Conservation (phyloP, 2,797 vertebrate species). For the Sarcophilus harrisii region DNA sequence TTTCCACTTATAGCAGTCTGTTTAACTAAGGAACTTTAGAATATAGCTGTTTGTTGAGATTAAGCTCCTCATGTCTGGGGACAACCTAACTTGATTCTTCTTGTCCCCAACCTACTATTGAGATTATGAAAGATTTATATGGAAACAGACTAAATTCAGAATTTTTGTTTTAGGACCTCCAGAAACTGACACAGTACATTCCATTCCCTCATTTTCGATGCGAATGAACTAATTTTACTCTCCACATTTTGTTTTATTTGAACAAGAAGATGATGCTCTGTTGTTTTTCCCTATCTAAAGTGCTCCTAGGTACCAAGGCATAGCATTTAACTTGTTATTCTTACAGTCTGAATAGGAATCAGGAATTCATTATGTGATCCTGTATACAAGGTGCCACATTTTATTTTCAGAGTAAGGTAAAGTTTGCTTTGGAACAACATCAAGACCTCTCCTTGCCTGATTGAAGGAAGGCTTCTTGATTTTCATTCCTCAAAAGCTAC, state of each 20-base stretch:
- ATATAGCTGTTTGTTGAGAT: slow-evolving; percentile 11
- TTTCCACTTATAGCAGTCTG: slow-evolving; percentile 25
- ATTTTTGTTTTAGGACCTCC: slow-evolving; percentile 41
- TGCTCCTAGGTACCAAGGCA: not conserved
- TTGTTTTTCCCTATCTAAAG: slow-evolving; percentile 38
- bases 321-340: not conserved
- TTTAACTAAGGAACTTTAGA: not conserved
- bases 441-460: not conserved
- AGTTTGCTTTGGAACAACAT: not conserved
- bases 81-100: slow-evolving; percentile 11
- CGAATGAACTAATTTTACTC: slow-evolving; percentile 19
- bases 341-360: not conserved
- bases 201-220: slow-evolving; percentile 2
- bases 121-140: slow-evolving; percentile 20
- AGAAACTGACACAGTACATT: slow-evolving; percentile 7
- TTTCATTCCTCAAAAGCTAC: not conserved
- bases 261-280: slow-evolving; percentile 1
- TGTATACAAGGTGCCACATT: not conserved
- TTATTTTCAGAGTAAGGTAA: not conserved
- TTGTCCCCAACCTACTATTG: not conserved
- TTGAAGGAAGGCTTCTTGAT: not conserved
- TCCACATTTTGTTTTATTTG: slow-evolving; percentile 54
- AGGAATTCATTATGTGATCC: not conserved
- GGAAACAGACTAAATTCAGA: slow-evolving; percentile 26
- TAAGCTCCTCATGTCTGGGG: slow-evolving; percentile 39